These are phyloP conservation scores for Phengaris alcon DNA, from an alignment of 2,888 invertebrate genomes.

Conservation along the genomic window DNA sequence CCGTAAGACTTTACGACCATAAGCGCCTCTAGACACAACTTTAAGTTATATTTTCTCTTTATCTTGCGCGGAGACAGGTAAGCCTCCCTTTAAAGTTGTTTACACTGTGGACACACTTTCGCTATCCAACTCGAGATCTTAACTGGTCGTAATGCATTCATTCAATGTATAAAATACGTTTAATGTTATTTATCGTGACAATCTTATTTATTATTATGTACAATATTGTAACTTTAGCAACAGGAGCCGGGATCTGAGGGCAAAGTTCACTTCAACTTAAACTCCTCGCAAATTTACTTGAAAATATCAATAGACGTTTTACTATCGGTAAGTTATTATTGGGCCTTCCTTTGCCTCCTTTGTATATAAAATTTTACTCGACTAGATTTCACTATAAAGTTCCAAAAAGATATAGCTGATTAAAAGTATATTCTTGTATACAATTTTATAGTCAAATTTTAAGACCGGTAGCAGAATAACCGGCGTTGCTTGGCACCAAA, in stretches of 20 bases:
- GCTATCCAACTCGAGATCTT: constrained; percentile 23
- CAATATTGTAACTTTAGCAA: constrained; percentile 29
- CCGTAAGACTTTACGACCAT: constrained; percentile 30
- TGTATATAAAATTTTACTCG: too few relatives aligned
- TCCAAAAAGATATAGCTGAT: background rate
- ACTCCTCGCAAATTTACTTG: constrained; percentile 4
- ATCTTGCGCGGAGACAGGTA: constrained; percentile 51
- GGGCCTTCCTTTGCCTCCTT: background rate
- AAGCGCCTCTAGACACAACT: constrained; percentile 42
- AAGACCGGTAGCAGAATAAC: constrained; percentile 2
- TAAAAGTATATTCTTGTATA: background rate
- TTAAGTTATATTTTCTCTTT: constrained; percentile 48
- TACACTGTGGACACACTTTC: constrained; percentile 39
- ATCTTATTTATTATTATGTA: constrained; percentile 25
- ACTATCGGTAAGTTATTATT: background rate
- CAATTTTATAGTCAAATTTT: background rate
- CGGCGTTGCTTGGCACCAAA: background rate
- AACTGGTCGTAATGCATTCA: constrained; percentile 27
- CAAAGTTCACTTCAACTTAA: constrained; percentile 7
- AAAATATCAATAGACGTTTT: background rate
- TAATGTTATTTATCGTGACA: constrained; percentile 24
- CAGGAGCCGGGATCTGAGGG: background rate
- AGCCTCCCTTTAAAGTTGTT: constrained; percentile 47
- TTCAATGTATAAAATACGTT: constrained; percentile 22
- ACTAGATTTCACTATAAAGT: background rate